Percentiles rank a stretch among this genome's conserved stretches.
These are phyloP conservation scores for Aphis gossypii DNA, from an alignment of 1,140 invertebrate species.

Conservation along the genomic window DNA sequence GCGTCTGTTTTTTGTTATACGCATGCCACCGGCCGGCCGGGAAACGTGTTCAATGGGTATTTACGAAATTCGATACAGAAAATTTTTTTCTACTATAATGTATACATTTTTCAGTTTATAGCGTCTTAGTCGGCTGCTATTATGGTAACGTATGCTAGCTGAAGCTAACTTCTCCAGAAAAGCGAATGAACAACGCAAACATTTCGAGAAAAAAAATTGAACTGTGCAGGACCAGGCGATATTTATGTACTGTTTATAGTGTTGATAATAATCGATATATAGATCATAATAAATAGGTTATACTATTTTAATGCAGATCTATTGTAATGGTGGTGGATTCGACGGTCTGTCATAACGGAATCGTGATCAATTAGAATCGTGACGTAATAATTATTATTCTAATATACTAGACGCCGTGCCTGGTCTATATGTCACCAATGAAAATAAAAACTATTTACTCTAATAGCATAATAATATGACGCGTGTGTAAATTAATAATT, in stretches of 20 bases:
- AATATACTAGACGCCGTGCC: not conserved
- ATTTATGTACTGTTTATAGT: not conserved
- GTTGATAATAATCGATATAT: not conserved
- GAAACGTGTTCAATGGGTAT: slow-evolving; percentile 51
- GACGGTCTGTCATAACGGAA: not conserved
- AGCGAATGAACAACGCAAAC: not conserved
- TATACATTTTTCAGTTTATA: not conserved
- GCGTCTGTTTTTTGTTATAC: slow-evolving; percentile 46
- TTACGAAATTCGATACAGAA: slow-evolving; percentile 44
- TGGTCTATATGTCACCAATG: not conserved
- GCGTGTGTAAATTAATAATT: not conserved
- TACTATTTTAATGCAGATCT: not conserved
- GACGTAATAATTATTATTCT: slow-evolving; percentile 22
- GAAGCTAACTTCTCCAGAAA: not conserved
- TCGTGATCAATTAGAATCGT: not conserved
- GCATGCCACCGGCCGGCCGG: not conserved
- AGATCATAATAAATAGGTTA: not conserved
- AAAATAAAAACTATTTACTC: not conserved
- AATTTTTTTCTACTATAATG: not conserved
- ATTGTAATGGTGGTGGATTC: not conserved
- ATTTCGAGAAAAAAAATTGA: not conserved
- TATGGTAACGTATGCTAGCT: not conserved
- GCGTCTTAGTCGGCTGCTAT: too few species aligned
- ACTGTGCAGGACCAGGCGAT: not conserved
- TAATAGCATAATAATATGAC: not conserved